Evolutionary conservation across 2,797 vertebrate species (phyloP), one percentile per base, ranked within the genome.

Genomic region (Phataginus tetradactyla): DNA sequence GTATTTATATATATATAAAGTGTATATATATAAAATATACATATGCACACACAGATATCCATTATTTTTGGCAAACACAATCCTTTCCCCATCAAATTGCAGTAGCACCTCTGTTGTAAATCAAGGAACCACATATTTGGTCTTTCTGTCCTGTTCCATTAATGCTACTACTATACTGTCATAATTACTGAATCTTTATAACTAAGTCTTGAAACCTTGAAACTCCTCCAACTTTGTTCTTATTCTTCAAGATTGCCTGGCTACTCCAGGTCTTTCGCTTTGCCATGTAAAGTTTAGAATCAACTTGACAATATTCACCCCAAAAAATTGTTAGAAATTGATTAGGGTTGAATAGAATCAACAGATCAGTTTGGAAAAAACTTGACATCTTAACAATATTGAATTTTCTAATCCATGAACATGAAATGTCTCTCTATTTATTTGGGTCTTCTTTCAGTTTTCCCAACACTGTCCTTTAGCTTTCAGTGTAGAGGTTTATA

Each of bases 341-440:
- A 69, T 27, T 61, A 84, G 29, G 34, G 34, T 79, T 79, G 17
- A 91, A 66, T 25, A 49, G 27, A 84, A 66, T 84, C 49, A 63
- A 75, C 14, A 61, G 4, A 51, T 80, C 51, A 63, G 29, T 68
- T 84, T 85, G 66, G 57, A 74, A 85, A 91, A 45, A 86, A 63
- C 0, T 57, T 57, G 42, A 85, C 59, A 63, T 79, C 20, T 90
- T 77, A 86, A 63, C 3, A 74, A 86, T 53, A 37, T 23, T 45
- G 83, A 74, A 74, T 89, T 89, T 88, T 80, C 32, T 20, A 88
- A 49, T n/a, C 15, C 17, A n/a, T 68, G n/a, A 42, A 59, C n/a
- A 75, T 61, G 53, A 94, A 80, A 84, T 39, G 75, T 63, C 10
- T 91, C 27, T 80, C 53, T 17, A 75, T 95, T 91, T 78, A 59